These are phyloP conservation scores for Parthenolecanium corni DNA, from an alignment of 2,888 invertebrate genomes.

Conservation along the genomic window DNA sequence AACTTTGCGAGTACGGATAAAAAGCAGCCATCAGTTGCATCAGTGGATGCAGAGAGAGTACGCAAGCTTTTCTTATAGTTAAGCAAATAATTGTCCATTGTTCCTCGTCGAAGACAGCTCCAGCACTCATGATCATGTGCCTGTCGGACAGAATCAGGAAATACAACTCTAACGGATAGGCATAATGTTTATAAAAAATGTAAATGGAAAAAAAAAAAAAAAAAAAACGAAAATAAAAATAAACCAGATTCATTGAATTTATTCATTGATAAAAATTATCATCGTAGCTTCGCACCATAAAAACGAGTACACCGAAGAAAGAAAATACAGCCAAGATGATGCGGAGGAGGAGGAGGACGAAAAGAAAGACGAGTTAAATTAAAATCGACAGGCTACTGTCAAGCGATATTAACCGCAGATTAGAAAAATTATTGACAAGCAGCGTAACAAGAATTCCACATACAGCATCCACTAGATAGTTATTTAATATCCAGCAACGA, in stretches of 20 bases:
- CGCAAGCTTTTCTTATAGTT: conserved; percentile 70
- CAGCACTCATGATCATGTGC: conserved; percentile 71
- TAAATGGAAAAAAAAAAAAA: no score
- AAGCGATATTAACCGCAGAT: conserved; percentile 18
- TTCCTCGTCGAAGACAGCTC: conserved; percentile 62
- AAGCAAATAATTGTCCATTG: conserved; percentile 81
- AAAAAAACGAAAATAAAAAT: no score
- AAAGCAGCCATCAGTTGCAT: conserved; percentile 82
- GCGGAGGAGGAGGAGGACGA: neutral
- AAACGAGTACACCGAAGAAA: no score
- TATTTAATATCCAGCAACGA: conserved; percentile 15
- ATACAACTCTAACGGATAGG: no score
- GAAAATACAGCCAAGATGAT: neutral
- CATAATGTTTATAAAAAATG: no score
- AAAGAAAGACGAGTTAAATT: neutral
- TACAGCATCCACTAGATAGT: neutral
- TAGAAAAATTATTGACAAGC: conserved; percentile 17
- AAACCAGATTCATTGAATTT: no score
- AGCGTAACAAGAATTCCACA: neutral
- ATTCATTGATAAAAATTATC: no score
- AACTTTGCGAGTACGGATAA: conserved; percentile 81
- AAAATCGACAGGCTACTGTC: conserved; percentile 15
- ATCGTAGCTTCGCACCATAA: no score
- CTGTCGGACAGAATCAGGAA: conserved; percentile 38
- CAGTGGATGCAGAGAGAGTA: conserved; percentile 74